phyloP scores from a whole-genome alignment of 2,888 invertebrate genomes.

The Eudasyphora cyanicolor region DNA sequence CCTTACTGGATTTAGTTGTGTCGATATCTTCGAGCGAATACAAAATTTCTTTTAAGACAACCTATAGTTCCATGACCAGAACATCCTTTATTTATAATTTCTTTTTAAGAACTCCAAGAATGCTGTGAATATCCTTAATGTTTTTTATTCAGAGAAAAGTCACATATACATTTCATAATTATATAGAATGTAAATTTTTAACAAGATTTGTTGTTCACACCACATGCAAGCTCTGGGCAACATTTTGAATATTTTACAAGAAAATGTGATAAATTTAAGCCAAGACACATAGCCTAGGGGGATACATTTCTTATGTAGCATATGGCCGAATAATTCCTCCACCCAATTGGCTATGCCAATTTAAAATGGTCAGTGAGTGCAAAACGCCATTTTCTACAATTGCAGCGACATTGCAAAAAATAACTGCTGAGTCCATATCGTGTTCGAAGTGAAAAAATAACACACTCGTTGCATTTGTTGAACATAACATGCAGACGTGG shows the following conservation, averaged over 20 bases:
- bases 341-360: background rate
- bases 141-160: background rate
- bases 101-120: too few relatives aligned
- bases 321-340: background rate
- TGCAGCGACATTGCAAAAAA: background rate
- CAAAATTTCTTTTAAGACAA: too few relatives aligned
- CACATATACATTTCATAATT: background rate
- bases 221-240: conserved; percentile 7
- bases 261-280: conserved; percentile 32
- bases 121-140: background rate
- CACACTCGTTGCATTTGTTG: background rate
- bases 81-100: too few relatives aligned
- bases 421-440: background rate
- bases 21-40: too few relatives aligned
- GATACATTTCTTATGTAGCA: background rate
- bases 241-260: conserved; percentile 20
- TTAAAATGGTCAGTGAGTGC: conserved; percentile 4
- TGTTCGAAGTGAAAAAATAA: background rate
- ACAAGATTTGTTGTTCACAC: conserved; percentile 28
- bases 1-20: too few relatives aligned
- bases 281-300: background rate
- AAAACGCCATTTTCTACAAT: background rate
- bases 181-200: background rate
- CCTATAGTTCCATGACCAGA: too few relatives aligned
- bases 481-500: background rate